Evolutionary conservation across 2,113 vertebrate species (phyloP).

Genomic region (Tauraco erythrolophus): DNA sequence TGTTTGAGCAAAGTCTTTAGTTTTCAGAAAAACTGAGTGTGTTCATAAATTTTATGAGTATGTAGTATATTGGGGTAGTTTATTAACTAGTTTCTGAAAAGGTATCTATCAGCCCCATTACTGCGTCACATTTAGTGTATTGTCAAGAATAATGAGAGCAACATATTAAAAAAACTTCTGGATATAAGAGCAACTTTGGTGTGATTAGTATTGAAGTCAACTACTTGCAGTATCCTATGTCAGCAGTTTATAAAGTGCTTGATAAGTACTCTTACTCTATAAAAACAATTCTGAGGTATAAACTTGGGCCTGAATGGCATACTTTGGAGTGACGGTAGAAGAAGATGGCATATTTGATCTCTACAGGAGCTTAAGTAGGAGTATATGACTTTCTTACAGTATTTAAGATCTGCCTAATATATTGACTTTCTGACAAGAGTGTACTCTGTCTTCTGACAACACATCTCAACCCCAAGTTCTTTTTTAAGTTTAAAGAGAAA

Average conservation of each 20-base stretch:
- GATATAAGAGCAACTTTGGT: not conserved
- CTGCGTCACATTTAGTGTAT: not conserved
- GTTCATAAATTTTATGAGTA: not conserved
- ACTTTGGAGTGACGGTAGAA: not conserved
- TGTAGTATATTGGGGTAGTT: not conserved
- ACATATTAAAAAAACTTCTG: not conserved
- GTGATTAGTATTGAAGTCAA: not conserved
- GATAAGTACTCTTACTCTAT: not conserved
- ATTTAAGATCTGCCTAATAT: not conserved
- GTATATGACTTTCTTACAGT: not conserved
- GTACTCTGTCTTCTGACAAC: not conserved
- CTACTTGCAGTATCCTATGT: not conserved
- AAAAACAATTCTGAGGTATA: constrained; percentile 2
- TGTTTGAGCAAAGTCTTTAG: not conserved
- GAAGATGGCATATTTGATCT: not conserved
- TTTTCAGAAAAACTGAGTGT: not conserved
- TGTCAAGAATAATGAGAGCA: not conserved
- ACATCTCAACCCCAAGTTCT: not conserved
- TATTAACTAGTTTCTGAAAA: not conserved
- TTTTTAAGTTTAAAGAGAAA: not conserved
- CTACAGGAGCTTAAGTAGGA: not conserved
- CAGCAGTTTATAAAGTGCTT: not conserved
- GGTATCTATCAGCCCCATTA: not conserved
- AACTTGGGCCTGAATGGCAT: not conserved
- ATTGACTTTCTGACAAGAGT: not conserved